A percentile compares a stretch with the other conserved stretches of the same genome.
These are phyloP conservation scores for Lanius collurio DNA, from an alignment of 2,113 vertebrate species.

Conservation along the genomic window DNA sequence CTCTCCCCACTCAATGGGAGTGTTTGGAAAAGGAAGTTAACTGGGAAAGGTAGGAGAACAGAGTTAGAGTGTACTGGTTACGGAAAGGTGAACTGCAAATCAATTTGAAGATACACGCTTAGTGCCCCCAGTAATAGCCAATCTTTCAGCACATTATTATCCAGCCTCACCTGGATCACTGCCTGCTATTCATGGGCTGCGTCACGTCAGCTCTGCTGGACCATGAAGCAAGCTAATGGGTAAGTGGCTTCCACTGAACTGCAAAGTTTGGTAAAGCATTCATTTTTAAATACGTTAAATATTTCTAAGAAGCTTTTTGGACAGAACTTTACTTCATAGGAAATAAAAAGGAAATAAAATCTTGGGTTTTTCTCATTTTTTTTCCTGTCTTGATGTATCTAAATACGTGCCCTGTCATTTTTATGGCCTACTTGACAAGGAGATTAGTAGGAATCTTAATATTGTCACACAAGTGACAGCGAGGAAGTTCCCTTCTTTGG, in stretches of 20 bases:
- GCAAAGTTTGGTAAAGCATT: background rate
- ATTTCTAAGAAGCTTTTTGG: background rate
- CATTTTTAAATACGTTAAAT: background rate
- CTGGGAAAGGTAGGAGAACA: background rate
- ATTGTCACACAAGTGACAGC: background rate
- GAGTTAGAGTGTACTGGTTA: background rate
- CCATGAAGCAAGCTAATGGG: background rate
- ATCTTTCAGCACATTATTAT: background rate
- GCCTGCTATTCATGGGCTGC: background rate
- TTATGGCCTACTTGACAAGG: background rate
- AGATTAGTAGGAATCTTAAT: background rate
- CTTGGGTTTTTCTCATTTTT: background rate
- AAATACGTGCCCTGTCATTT: background rate
- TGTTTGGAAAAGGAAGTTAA: background rate
- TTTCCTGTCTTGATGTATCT: background rate
- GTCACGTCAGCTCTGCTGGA: background rate
- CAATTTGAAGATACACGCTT: background rate
- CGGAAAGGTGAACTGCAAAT: slow-evolving; percentile 21
- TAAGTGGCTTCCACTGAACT: background rate
- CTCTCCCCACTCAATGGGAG: background rate
- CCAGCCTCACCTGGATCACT: background rate
- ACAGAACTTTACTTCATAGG: background rate
- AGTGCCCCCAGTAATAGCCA: background rate
- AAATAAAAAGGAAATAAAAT: background rate
- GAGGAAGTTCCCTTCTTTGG: background rate